These are phyloP conservation scores for Hylaeus anthracinus DNA, from an alignment of 1,140 invertebrate genomes.

Conservation along the genomic window DNA sequence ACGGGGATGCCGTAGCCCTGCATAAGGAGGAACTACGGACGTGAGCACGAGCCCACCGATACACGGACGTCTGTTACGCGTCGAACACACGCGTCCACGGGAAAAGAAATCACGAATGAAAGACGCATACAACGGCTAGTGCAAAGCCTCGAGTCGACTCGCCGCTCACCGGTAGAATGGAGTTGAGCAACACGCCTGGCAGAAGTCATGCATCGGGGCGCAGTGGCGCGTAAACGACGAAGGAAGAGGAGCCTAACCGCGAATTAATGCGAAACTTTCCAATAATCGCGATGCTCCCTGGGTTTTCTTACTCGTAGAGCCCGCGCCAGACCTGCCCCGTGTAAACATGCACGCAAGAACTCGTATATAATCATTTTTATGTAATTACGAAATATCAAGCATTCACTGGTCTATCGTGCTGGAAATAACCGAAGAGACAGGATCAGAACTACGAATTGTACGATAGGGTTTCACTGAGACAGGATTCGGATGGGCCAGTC, in stretches of 20 bases:
- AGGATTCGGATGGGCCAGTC: no score
- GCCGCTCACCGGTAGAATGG: conserved; percentile 24
- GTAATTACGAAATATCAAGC: no score
- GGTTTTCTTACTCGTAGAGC: no score
- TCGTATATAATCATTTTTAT: no score
- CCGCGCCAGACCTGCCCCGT: no score
- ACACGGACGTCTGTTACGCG: not conserved
- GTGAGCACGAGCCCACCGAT: conserved; percentile 59
- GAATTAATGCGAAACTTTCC: conserved; percentile 38
- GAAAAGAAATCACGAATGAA: conserved; percentile 23
- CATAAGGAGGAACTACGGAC: conserved; percentile 74
- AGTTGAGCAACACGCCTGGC: conserved; percentile 41
- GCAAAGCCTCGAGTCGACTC: conserved; percentile 41
- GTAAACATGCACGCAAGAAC: no score
- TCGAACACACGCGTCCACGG: not conserved
- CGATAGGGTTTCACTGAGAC: no score
- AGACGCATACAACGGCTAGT: conserved; percentile 31
- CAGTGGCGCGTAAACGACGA: conserved; percentile 46
- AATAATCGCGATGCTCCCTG: not conserved
- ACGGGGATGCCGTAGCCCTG: conserved; percentile 55
- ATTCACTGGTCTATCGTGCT: no score
- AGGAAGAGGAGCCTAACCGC: conserved; percentile 17
- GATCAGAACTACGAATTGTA: no score
- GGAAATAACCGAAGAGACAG: no score
- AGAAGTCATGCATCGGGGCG: conserved; percentile 33